phyloP scores from a whole-genome alignment of 2,888 invertebrate species.

The Phengaris arion region DNA sequence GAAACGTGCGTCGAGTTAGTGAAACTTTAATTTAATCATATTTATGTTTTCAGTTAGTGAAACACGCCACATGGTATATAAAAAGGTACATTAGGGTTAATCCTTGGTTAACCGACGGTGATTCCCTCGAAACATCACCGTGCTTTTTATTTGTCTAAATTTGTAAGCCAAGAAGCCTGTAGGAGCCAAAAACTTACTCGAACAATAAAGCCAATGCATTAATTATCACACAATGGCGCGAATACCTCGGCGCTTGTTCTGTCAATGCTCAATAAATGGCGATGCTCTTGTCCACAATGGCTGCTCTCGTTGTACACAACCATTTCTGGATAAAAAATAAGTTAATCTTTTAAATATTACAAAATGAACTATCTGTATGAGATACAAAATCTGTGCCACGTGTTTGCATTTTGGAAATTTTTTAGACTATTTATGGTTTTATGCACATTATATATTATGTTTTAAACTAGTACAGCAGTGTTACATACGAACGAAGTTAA shows the following conservation, averaged over 20 bases:
- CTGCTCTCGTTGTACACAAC: neutral
- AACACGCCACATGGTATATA: no score
- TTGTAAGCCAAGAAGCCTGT: neutral
- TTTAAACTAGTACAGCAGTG: no score
- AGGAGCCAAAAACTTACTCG: constrained; percentile 8
- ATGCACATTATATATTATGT: neutral
- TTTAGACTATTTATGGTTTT: neutral
- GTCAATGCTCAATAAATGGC: constrained; percentile 7
- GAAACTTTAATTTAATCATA: no score
- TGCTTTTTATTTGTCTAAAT: constrained; percentile 16
- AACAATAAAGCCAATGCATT: constrained; percentile 20
- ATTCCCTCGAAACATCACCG: neutral
- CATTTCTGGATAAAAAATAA: neutral
- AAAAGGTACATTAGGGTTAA: no score
- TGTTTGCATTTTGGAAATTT: neutral
- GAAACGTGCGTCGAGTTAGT: no score
- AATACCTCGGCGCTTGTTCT: constrained; percentile 16
- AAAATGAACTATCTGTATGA: neutral
- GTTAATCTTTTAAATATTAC: neutral
- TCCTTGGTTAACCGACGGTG: neutral
- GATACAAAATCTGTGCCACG: neutral
- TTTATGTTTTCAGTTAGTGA: no score
- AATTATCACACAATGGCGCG: constrained; percentile 16
- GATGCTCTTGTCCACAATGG: constrained; percentile 5
- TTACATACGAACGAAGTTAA: no score